Evolutionary conservation across 2,888 invertebrate species (phyloP).

Genomic region (Rotaria magnacalcarata): DNA sequence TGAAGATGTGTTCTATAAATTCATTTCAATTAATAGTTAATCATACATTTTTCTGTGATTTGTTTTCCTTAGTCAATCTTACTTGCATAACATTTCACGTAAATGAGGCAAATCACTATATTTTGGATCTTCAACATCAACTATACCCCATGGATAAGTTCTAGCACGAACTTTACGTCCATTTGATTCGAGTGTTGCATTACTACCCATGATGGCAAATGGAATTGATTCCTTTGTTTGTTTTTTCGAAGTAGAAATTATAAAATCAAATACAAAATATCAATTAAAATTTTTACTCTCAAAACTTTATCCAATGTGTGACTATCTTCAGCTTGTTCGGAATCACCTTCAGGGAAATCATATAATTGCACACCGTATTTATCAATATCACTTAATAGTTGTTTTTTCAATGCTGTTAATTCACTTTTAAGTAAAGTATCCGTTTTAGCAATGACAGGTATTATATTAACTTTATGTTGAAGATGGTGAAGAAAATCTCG

Average conservation of each 20-base stretch:
- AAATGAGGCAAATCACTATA: conserved; percentile 97
- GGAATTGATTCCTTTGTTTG: conserved; percentile 74
- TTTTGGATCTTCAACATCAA: conserved; percentile 94
- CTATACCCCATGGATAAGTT: conserved; percentile 94
- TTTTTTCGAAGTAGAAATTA: background rate
- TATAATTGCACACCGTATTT: conserved; percentile 86
- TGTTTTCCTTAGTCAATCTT: background rate
- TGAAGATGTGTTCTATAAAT: conserved; percentile 45
- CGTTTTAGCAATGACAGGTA: conserved; percentile 59
- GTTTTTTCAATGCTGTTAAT: conserved; percentile 53
- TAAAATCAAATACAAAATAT: too few species aligned
- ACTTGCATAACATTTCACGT: conserved; percentile 81
- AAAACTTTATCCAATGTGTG: conserved; percentile 64
- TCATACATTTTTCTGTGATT: background rate
- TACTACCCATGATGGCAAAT: conserved; percentile 95
- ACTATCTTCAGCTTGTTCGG: conserved; percentile 88
- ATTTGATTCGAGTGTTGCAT: conserved; percentile 80
- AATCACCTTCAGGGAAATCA: conserved; percentile 87
- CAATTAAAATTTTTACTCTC: conserved; percentile 50
- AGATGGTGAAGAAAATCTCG: conserved; percentile 58
- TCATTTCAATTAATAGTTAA: background rate
- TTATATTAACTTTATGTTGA: conserved; percentile 59
- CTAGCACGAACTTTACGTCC: conserved; percentile 80
- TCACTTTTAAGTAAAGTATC: conserved; percentile 58
- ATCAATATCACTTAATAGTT: conserved; percentile 76